Evolutionary conservation across 1,140 invertebrate genomes (phyloP), one percentile per base, ranked within the genome.

Genomic region (Gryllus bimaculatus): DNA sequence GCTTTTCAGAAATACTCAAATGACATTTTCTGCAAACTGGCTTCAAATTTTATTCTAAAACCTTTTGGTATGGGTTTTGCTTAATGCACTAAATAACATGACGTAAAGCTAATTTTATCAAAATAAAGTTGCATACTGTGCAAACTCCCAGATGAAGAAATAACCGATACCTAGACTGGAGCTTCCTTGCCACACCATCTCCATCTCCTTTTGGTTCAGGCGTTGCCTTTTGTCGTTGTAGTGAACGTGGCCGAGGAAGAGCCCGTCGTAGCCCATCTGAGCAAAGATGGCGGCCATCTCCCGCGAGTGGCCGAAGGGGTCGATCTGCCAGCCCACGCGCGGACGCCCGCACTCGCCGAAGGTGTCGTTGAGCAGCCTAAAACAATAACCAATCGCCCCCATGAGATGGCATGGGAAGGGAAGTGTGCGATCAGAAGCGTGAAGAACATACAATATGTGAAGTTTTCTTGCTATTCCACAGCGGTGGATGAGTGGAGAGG

Each of bases 111-210:
- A n/a, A n/a, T n/a, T n/a, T n/a, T n/a, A n/a, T n/a, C n/a, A n/a
- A n/a, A n/a, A n/a, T n/a, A n/a, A n/a, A n/a, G n/a, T n/a, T n/a
- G n/a, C 5, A 39, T 39, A 39, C 26, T 39, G 26, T 39, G 26
- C 26, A 39, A 39, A 39, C 26, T 39, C 1, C 1, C 26, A 5
- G 26, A 39, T 76, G 75, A 76, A 21, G 54, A 15, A 15, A 78
- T 66, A 79, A 21, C 78, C 78, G 79, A 85, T 84, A 86, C 86
- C 87, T 79, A 88, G 83, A 79, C 88, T 88, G 76, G 90, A 87
- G 88, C 93, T 88, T 81, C 85, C 89, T 84, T 90, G 87, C 94
- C 94, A 96, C 79, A 95, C 87, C 83, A 94, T 90, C 85, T 96
- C 94, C 86, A 94, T 88, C 74, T 88, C 90, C 84, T 91, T 90